Conservation (phyloP, 2,888 invertebrate species). For the Amphipyra berbera region DNA sequence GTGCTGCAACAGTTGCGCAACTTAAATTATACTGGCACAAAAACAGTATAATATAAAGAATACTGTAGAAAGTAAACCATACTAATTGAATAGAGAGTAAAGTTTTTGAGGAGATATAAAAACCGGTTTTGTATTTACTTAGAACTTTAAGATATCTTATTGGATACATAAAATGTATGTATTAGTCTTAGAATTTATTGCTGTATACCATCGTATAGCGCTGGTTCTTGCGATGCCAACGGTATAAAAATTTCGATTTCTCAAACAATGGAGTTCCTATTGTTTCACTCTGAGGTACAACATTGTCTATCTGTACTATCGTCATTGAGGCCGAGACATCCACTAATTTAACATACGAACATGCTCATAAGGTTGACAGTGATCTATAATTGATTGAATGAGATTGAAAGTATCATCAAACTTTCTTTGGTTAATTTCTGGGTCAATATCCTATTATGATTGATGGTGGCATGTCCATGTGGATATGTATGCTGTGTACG, state of each 20-base stretch:
- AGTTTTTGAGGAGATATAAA: background rate
- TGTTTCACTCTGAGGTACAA: too few species aligned
- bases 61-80: slow-evolving; percentile 35
- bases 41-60: slow-evolving; percentile 15
- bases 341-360: too few species aligned
- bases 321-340: too few species aligned
- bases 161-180: too few species aligned
- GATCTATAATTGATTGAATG: slow-evolving; percentile 22
- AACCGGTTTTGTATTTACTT: background rate
- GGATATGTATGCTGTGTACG: background rate
- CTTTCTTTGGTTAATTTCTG: slow-evolving; percentile 25
- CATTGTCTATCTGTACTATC: too few species aligned
- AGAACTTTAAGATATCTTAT: too few species aligned
- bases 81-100: slow-evolving; percentile 7
- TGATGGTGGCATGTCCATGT: slow-evolving; percentile 10
- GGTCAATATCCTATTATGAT: slow-evolving; percentile 35
- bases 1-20: slow-evolving; percentile 45
- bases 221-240: too few species aligned
- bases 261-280: too few species aligned
- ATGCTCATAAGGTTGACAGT: background rate
- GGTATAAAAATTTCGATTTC: too few species aligned
- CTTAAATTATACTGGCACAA: slow-evolving; percentile 18
- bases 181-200: too few species aligned
- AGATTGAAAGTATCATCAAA: slow-evolving; percentile 28
- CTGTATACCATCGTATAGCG: too few species aligned